Conservation (phyloP, 2,888 invertebrate species). For the Nysson spinosus region DNA sequence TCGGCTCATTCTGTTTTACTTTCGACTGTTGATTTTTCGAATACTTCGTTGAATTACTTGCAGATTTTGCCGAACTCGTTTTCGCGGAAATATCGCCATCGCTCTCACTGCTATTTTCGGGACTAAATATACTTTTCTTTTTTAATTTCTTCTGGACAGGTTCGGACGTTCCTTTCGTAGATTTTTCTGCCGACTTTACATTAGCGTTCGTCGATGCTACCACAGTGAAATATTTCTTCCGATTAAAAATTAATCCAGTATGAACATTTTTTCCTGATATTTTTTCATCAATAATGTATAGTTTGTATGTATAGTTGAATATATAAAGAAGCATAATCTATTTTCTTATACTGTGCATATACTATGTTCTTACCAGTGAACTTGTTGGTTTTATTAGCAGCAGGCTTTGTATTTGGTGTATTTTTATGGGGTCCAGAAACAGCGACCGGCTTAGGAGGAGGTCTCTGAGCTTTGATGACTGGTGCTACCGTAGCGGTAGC, state of each 20-base stretch:
- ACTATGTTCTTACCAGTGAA: slow-evolving; percentile 65
- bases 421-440: slow-evolving; percentile 65
- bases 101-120: slow-evolving; percentile 86
- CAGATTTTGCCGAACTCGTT: slow-evolving; percentile 74
- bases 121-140: slow-evolving; percentile 90
- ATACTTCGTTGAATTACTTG: slow-evolving; percentile 69
- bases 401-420: slow-evolving; percentile 67
- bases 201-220: slow-evolving; percentile 36
- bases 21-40: slow-evolving; percentile 73
- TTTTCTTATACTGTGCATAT: slow-evolving; percentile 2
- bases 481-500: slow-evolving; percentile 82
- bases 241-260: too few species aligned
- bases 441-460: slow-evolving; percentile 74
- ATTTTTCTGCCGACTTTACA: slow-evolving; percentile 61
- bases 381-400: slow-evolving; percentile 68
- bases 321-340: neutral
- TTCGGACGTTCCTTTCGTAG: slow-evolving; percentile 59
- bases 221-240: neutral
- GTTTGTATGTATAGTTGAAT: too few species aligned
- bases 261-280: too few species aligned
- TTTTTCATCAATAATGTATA: too few species aligned
- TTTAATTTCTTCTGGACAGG: slow-evolving; percentile 78
- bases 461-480: slow-evolving; percentile 78
- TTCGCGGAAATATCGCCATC: slow-evolving; percentile 77
- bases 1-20: slow-evolving; percentile 72